These are phyloP conservation scores for Helogale parvula DNA, from an alignment of 2,113 vertebrate species.

Conservation along the genomic window DNA sequence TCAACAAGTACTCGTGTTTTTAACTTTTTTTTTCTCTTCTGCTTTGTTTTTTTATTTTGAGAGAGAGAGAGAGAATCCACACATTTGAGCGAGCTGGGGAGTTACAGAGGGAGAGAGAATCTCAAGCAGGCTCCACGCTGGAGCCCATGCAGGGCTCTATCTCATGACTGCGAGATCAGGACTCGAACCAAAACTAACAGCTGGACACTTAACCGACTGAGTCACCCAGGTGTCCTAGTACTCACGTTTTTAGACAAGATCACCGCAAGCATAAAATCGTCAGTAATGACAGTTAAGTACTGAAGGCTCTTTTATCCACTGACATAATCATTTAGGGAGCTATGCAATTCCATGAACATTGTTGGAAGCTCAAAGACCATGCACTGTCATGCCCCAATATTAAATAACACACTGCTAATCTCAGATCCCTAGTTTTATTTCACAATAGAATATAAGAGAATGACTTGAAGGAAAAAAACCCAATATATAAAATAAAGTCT, in stretches of 20 bases:
- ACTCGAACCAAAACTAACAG: too few relatives aligned
- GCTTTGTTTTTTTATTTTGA: too few relatives aligned
- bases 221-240: not conserved
- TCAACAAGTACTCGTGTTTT: not conserved
- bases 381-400: not conserved
- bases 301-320: not conserved
- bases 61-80: too few relatives aligned
- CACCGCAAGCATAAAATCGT: not conserved
- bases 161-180: too few relatives aligned
- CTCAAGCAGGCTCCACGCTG: too few relatives aligned
- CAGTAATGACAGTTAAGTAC: not conserved
- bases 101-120: too few relatives aligned
- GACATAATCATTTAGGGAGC: not conserved
- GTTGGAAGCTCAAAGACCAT: not conserved
- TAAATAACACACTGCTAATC: not conserved
- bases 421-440: not conserved
- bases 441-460: not conserved
- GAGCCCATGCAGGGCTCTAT: too few relatives aligned
- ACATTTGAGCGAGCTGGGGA: accelerated
- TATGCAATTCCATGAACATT: not conserved
- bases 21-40: too few relatives aligned
- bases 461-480: slow-evolving; percentile 32
- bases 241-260: not conserved
- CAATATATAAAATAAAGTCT: not conserved
- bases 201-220: too few relatives aligned